Percentiles rank a stretch among this genome's conserved stretches.
Evolutionary conservation across 2,113 vertebrate species (phyloP).

Genomic region (Syrmaticus mikado): DNA sequence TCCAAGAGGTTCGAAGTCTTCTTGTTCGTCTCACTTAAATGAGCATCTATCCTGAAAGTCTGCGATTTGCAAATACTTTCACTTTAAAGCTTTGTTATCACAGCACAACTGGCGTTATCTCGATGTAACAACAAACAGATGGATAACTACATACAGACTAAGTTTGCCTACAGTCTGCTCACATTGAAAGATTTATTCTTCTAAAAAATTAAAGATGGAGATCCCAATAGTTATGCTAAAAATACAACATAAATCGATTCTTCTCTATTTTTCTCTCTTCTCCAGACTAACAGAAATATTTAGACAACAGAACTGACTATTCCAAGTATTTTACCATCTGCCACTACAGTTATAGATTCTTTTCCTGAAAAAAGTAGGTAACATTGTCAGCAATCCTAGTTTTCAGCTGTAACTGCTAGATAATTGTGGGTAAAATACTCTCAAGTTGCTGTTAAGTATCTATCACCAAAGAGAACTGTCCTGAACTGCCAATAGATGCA

Average conservation of each 20-base stretch:
- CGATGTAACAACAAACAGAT: not conserved
- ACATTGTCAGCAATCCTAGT: not conserved
- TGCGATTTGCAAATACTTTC: constrained; percentile 8
- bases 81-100: not conserved
- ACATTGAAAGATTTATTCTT: not conserved
- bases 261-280: not conserved
- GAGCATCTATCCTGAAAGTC: constrained; percentile 43
- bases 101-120: not conserved
- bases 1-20: constrained; percentile 37
- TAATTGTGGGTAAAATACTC: not conserved
- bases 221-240: not conserved
- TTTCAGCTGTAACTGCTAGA: not conserved
- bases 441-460: not conserved
- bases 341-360: not conserved
- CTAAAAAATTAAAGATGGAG: not conserved
- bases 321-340: not conserved
- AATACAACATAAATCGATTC: not conserved
- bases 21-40: constrained; percentile 8
- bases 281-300: not conserved
- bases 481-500: not conserved
- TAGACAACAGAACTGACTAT: not conserved
- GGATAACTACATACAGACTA: not conserved
- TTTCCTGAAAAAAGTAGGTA: not conserved
- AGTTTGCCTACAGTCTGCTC: not conserved
- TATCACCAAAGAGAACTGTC: not conserved